Evolutionary conservation across 2,888 invertebrate species (phyloP).

Genomic region (Itoplectis maculator): DNA sequence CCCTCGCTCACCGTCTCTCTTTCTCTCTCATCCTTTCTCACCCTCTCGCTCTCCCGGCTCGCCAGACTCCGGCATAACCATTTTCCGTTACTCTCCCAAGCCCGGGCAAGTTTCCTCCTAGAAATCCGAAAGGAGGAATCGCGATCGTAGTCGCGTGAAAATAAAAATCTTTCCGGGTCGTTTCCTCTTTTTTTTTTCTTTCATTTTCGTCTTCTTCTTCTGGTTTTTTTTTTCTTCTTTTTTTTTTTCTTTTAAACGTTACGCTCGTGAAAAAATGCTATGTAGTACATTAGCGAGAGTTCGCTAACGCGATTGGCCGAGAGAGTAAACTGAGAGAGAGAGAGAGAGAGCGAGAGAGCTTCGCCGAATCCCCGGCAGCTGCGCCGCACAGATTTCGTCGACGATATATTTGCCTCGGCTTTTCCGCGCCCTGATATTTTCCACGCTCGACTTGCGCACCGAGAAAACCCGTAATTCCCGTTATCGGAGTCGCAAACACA

Average conservation of each 20-base stretch:
- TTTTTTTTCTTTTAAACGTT: conserved; percentile 34
- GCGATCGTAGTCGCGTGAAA: conserved; percentile 34
- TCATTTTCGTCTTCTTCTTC: not conserved
- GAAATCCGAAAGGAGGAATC: conserved; percentile 37
- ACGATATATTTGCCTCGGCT: not conserved
- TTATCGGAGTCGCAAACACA: too few relatives aligned
- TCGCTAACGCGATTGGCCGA: not conserved
- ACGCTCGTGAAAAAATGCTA: conserved; percentile 49
- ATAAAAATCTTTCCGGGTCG: conserved; percentile 42
- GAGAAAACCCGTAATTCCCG: too few relatives aligned
- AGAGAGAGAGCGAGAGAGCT: too few relatives aligned
- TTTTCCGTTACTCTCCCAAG: conserved; percentile 57
- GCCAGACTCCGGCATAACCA: conserved; percentile 44
- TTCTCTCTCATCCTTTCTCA: too few relatives aligned
- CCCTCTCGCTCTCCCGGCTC: not conserved
- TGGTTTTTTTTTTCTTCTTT: not conserved
- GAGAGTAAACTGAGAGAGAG: too few relatives aligned
- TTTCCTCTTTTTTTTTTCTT: not conserved
- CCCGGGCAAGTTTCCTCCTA: conserved; percentile 30
- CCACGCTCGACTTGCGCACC: too few relatives aligned
- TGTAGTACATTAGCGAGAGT: conserved; percentile 36
- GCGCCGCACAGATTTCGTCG: not conserved
- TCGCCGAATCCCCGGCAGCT: too few relatives aligned
- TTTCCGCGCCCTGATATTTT: too few relatives aligned
- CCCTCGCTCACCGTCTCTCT: too few relatives aligned